These are phyloP conservation scores for Noctilio leporinus DNA, from an alignment of 2,113 vertebrate genomes.

Conservation along the genomic window DNA sequence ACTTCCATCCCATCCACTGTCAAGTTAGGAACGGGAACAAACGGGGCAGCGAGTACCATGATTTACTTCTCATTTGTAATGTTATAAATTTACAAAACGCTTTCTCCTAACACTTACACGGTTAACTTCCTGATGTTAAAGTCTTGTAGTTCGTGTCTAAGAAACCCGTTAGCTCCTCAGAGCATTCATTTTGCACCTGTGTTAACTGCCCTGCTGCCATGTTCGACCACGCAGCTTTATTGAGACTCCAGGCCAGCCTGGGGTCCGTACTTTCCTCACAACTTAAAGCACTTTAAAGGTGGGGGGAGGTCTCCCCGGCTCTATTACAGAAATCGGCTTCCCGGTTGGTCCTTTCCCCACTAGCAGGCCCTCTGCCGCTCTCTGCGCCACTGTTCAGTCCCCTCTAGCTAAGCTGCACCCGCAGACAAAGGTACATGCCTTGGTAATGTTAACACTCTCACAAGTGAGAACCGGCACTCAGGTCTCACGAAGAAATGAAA, in stretches of 20 bases:
- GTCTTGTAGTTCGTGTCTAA: not conserved
- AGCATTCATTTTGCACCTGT: not conserved
- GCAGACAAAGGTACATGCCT: not conserved
- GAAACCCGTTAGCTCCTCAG: not conserved
- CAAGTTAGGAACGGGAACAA: not conserved
- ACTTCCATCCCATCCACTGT: not conserved
- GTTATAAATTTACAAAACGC: not conserved
- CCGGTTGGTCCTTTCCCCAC: not conserved
- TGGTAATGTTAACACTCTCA: not conserved
- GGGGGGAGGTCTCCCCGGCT: not conserved
- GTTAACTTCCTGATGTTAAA: too few relatives aligned
- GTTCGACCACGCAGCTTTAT: not conserved
- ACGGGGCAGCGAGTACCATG: not conserved
- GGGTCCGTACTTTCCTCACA: not conserved
- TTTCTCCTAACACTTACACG: not conserved
- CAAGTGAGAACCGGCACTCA: not conserved
- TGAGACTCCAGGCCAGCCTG: not conserved
- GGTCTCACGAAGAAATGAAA: not conserved
- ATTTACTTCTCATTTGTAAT: not conserved
- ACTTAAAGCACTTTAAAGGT: not conserved
- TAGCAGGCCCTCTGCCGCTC: not conserved
- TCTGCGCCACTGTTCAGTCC: not conserved
- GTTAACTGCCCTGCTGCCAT: not conserved
- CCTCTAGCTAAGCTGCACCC: not conserved
- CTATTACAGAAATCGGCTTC: not conserved